Evolutionary conservation across 2,797 vertebrate genomes (phyloP), one percentile per base, ranked within the genome.

Genomic region (Clarias platycephalus): DNA sequence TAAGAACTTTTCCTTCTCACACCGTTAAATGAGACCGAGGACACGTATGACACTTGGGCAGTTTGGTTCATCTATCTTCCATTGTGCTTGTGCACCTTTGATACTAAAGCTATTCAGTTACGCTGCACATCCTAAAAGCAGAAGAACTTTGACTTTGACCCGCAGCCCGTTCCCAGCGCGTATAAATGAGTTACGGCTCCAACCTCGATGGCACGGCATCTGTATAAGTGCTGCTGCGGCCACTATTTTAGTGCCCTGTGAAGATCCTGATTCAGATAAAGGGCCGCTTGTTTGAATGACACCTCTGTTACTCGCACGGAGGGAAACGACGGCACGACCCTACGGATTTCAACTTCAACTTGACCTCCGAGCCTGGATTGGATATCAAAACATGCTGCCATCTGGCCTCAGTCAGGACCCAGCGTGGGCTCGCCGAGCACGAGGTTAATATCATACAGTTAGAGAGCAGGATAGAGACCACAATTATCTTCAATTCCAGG

Each of bases 271-370:
- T 64, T 26, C 58, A 55, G 74, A 91, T 86, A 89, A 91, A 90
- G 84, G 87, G 89, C 90, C 75, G 89, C 88, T 87, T 90, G 86
- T 93, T 92, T 93, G 90, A 94, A 93, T 92, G 92, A 92, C 91
- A 93, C 89, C 92, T 91, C 94, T 93, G 90, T 93, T 90, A 89
- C 87, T 83, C 57, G 83, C 88, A 77, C 79, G 26, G 87, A 86
- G 87, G 84, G 90, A 90, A 82, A 81, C 26, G 91, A 85, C 49
- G 34, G 84, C 86, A 84, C 88, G 83, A 90, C 90, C 91, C 93
- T 94, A 94, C 94, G 91, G 82, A 92, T 93, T 90, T 96, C 94
- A 96, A 96, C 96, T 95, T 96, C 92, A 93, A 95, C 95, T 95
- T 96, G 95, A 95, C 95, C 94, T 87, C 89, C 88, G 93, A 92